These are phyloP conservation scores for Helarctos malayanus DNA, from an alignment of 2,797 vertebrate genomes.

Conservation along the genomic window DNA sequence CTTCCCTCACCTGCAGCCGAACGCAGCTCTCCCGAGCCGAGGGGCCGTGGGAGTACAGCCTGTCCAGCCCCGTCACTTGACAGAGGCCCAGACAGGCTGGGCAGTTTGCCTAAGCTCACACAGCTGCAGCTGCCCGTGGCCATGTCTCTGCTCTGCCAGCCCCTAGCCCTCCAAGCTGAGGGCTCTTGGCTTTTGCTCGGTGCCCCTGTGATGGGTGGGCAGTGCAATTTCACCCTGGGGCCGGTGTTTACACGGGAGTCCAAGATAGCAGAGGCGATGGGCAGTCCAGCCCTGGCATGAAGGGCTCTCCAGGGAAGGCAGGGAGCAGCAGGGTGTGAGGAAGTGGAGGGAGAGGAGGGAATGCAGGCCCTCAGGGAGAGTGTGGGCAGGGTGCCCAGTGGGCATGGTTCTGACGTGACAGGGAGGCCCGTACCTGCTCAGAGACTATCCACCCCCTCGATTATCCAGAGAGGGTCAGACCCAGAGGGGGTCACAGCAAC, in stretches of 20 bases:
- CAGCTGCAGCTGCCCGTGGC: background rate
- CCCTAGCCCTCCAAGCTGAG: background rate
- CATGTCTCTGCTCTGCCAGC: background rate
- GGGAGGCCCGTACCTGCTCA: background rate
- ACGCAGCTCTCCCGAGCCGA: background rate
- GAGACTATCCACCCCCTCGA: background rate
- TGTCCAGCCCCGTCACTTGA: background rate
- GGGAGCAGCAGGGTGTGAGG: constrained; percentile 57
- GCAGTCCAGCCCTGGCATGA: background rate
- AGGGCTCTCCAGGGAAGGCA: constrained; percentile 81
- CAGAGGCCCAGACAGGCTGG: background rate
- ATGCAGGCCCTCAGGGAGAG: background rate
- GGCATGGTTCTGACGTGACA: background rate
- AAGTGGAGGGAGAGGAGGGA: background rate
- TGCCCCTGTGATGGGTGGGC: background rate
- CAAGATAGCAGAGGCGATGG: background rate
- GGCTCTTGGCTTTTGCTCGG: background rate
- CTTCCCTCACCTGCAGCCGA: background rate
- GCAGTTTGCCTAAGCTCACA: background rate
- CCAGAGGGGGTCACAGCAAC: background rate
- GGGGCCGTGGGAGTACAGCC: background rate
- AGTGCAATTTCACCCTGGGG: background rate
- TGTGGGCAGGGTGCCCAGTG: background rate
- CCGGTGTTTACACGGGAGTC: background rate
- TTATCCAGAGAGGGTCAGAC: background rate